Evolutionary conservation across 2,797 vertebrate genomes (phyloP), one percentile per base, ranked within the genome.

Genomic region (Enoplosus armatus): DNA sequence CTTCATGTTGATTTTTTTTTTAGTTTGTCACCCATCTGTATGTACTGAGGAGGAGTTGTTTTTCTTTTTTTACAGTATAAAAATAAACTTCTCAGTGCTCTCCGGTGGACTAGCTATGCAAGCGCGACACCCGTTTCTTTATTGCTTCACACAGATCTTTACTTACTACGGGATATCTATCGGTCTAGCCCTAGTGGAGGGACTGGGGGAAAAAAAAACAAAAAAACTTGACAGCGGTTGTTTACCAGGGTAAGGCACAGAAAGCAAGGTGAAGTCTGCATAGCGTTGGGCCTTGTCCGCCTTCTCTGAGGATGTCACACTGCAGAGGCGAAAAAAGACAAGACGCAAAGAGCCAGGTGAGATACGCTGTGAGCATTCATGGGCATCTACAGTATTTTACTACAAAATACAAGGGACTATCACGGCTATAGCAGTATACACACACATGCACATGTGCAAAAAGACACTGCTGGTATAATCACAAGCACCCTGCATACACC

Each of bases 261-360:
- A 99, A 84, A 99, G 96, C 89, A 99, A 95, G 0, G 97, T 98
- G 93, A 99, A 99, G 93, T 99, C 98, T 85, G 98, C 98, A 18
- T 99, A 99, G 85, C 98, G 97, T 92, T 98, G 97, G 72, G 97
- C 98, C 94, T 99, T 99, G 94, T 99, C 98, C 87, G 98, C 98
- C 89, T 99, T 99, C 93, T 99, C 98, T 14, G 98, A 99, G 64
- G 98, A 99, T 0, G 98, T 99, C 78, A 99, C 97, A 84, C 98
- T 99, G 90, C 31, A 90, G 62, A 87, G 69, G 91, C 64, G n/a
- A n/a, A 77, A 26, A 64, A 16, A 64, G 16, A 64, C n/a, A 63
- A 39, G 12, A 59, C 6, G 53, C n/a, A 22, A 47, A 47, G 14
- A 54, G 6, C 2, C 4, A 43, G 18, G 55, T 35, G 22, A 68